Conservation (phyloP, 2,113 vertebrate genomes). For the Malurus melanocephalus region DNA sequence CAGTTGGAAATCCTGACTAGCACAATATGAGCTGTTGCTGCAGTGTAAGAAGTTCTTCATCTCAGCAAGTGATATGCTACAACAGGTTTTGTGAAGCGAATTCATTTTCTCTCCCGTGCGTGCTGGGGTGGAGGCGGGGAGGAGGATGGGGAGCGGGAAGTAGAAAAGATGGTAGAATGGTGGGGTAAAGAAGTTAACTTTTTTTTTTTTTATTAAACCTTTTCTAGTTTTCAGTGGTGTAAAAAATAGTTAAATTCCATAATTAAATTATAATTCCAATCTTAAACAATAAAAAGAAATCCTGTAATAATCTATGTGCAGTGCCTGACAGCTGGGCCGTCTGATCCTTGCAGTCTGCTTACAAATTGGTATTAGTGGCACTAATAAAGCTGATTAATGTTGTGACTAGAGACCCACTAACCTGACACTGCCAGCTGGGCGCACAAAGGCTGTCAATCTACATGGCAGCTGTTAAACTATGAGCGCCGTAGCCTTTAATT, state of each 20-base stretch:
- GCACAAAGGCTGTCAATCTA: constrained; percentile 70
- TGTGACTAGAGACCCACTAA: constrained; percentile 84
- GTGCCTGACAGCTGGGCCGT: constrained; percentile 90
- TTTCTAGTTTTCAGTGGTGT: constrained; percentile 27
- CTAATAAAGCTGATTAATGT: constrained; percentile 96
- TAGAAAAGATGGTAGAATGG: not conserved
- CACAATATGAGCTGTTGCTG: constrained; percentile 62
- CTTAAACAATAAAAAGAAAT: constrained; percentile 78
- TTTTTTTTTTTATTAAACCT: not conserved
- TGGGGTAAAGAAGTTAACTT: not conserved
- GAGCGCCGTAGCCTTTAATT: constrained; percentile 43
- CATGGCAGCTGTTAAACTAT: constrained; percentile 74
- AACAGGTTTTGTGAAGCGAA: constrained; percentile 62
- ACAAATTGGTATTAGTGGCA: constrained; percentile 91
- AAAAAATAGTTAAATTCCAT: constrained; percentile 73
- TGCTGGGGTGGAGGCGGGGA: constrained; percentile 4
- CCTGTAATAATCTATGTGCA: constrained; percentile 69
- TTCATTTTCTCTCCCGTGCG: constrained; percentile 44
- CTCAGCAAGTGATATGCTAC: constrained; percentile 59
- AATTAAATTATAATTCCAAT: constrained; percentile 79
- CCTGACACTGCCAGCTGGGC: constrained; percentile 84
- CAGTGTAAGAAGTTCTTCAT: constrained; percentile 60
- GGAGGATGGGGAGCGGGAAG: not conserved
- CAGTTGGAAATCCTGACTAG: constrained; percentile 63
- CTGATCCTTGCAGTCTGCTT: constrained; percentile 90